These are phyloP conservation scores for Schizotus pectinicornis DNA, from an alignment of 2,888 invertebrate genomes.

Conservation along the genomic window DNA sequence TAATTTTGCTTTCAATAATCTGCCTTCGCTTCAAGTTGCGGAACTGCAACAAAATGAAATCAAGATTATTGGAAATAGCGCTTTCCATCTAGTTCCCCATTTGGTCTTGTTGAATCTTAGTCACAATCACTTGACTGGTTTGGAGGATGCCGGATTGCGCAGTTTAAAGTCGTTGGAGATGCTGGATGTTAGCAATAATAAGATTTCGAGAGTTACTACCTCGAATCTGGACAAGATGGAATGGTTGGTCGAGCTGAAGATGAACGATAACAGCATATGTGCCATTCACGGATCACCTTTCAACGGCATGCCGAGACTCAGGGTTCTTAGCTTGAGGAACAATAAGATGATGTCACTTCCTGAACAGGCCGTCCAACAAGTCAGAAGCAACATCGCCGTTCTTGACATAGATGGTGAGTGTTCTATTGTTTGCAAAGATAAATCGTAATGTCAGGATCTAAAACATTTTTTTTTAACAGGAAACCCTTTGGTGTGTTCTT, in stretches of 20 bases:
- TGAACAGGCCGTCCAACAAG: conserved; percentile 75
- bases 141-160: conserved; percentile 78
- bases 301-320: conserved; percentile 82
- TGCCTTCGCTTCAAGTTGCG: conserved; percentile 74
- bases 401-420: conserved; percentile 81
- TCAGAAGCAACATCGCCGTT: conserved; percentile 81
- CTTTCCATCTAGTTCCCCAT: conserved; percentile 79
- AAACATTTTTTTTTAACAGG: conserved; percentile 59
- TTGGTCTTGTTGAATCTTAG: conserved; percentile 84
- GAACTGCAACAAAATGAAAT: conserved; percentile 83
- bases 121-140: conserved; percentile 75
- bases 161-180: conserved; percentile 81
- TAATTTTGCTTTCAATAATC: conserved; percentile 75
- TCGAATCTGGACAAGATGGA: conserved; percentile 78
- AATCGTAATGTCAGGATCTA: conserved; percentile 1
- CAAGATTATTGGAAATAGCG: conserved; percentile 72
- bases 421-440: conserved; percentile 1
- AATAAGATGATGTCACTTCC: conserved; percentile 77
- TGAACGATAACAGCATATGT: conserved; percentile 85
- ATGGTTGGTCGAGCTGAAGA: conserved; percentile 84
- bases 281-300: conserved; percentile 81
- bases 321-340: conserved; percentile 77
- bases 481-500: conserved; percentile 83
- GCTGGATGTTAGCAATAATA: conserved; percentile 83
- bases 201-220: conserved; percentile 68